Percentiles rank a stretch among this genome's conserved stretches.
These are phyloP conservation scores for Helicoverpa assulta DNA, from an alignment of 2,888 invertebrate species.

Conservation along the genomic window DNA sequence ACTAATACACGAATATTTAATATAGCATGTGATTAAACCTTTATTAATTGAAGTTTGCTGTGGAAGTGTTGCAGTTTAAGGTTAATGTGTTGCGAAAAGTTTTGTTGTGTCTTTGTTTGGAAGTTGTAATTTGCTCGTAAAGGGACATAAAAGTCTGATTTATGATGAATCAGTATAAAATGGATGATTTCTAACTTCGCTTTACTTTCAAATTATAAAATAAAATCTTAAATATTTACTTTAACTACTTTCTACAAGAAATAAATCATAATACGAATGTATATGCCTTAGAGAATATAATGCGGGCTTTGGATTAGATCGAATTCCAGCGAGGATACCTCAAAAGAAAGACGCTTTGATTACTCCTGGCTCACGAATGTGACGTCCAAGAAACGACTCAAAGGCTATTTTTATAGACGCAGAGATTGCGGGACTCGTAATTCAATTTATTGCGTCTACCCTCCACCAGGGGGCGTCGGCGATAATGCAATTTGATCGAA, in stretches of 20 bases:
- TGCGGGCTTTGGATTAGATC: slow-evolving; percentile 23
- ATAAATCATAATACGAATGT: background rate
- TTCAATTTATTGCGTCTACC: slow-evolving; percentile 85
- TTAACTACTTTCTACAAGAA: background rate
- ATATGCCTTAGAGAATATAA: slow-evolving; percentile 11
- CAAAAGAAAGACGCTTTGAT: slow-evolving; percentile 74
- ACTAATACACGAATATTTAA: slow-evolving; percentile 73
- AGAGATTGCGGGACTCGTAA: slow-evolving; percentile 81
- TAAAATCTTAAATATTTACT: background rate
- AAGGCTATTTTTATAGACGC: slow-evolving; percentile 80
- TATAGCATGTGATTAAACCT: slow-evolving; percentile 70
- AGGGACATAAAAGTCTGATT: background rate
- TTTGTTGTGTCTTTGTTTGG: background rate
- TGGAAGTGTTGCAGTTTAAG: slow-evolving; percentile 30
- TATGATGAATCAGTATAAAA: too few relatives aligned
- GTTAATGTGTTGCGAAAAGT: background rate
- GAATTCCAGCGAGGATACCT: slow-evolving; percentile 55
- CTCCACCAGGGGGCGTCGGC: slow-evolving; percentile 75
- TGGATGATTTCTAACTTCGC: background rate
- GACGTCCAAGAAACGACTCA: slow-evolving; percentile 66
- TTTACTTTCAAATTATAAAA: background rate
- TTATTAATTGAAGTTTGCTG: slow-evolving; percentile 68
- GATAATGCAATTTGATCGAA: slow-evolving; percentile 87
- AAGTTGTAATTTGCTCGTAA: background rate
- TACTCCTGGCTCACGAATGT: slow-evolving; percentile 58